Base-by-base conservation (phyloP, 2,888 invertebrate species). In the Scrobipalpa costella region DNA sequence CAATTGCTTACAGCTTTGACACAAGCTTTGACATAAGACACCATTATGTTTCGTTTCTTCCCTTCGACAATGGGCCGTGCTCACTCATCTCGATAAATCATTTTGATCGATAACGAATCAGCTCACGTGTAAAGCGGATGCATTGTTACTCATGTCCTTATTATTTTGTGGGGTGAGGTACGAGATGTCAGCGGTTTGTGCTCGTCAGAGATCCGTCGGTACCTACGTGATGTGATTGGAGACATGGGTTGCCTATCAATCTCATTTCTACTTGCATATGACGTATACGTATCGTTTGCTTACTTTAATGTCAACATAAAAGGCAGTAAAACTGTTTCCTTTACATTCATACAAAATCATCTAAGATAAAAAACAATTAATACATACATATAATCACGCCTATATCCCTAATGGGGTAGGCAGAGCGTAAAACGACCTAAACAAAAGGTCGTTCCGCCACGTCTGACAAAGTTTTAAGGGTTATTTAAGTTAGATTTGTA, bases 81-180 rank as follows among this genome's bases (percentile, higher is more conserved):
- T 80, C 77, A 79, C 81, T 78, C 72, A 69, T 73, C 73, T 69
- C 76, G 76, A 83, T 83, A 79, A 79, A 84, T 81, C 80, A 85
- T 84, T 85, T 84, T 85, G 85, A 88, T 86, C 79, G 78, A 80
- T 78, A 78, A 73, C 77, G 75, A 73, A 80, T 66, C 72, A 70
- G 74, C 70, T 85, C 86, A 83, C 80, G 85, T 81, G 83, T 74
- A 74, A 84, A 84, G 82, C 78, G 80, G 75, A 76, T 85, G 82
- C 81, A 84, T 82, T 85, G 85, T 85, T 75, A 79, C 79, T 44
- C 50, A 75, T 72, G 74, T 74, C 77, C 76, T 57, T 58, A 57
- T 34, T 33, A 57, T 6, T 33, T 33, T 15, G 17, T 57, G 57
- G 57, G 33, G 52, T 33, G 33, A 33, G 52, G 11, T 13, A 55